Evolutionary conservation across 2,113 vertebrate species (phyloP).

Genomic region (Psilopogon haemacephalus): DNA sequence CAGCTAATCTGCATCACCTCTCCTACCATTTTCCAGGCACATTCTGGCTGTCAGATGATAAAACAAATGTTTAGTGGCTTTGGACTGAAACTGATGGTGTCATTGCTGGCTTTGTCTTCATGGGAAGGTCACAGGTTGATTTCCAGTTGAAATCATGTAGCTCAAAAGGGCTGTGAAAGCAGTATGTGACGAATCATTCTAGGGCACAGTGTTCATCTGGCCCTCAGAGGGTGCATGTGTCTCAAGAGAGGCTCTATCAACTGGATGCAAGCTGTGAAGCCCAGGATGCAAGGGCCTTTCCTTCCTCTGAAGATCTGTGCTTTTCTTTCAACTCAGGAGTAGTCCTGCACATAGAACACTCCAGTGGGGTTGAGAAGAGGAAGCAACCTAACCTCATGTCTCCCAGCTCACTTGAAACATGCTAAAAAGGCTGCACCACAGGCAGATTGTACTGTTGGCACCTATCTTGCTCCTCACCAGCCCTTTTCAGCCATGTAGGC

Average conservation of each 20-base stretch:
- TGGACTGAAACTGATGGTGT: background rate
- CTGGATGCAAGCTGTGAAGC: fast-evolving
- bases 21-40: slow-evolving; percentile 4
- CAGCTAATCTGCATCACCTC: slow-evolving; percentile 38
- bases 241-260: background rate
- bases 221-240: background rate
- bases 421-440: background rate
- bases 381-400: fast-evolving
- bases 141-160: background rate
- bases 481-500: background rate
- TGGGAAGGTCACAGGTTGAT: background rate
- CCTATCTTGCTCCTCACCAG: background rate
- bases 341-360: background rate
- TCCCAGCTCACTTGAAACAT: background rate
- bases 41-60: background rate
- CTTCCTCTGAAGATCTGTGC: background rate
- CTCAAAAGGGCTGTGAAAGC: background rate
- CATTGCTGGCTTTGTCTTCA: background rate
- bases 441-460: background rate
- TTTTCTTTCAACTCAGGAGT: background rate
- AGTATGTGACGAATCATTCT: background rate
- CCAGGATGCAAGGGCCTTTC: background rate
- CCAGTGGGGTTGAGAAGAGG: background rate
- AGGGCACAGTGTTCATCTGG: background rate
- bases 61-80: slow-evolving; percentile 10